Evolutionary conservation across 2,888 invertebrate species (phyloP), one percentile per base, ranked within the genome.

Genomic region (Rhagophthalmus giganteus): DNA sequence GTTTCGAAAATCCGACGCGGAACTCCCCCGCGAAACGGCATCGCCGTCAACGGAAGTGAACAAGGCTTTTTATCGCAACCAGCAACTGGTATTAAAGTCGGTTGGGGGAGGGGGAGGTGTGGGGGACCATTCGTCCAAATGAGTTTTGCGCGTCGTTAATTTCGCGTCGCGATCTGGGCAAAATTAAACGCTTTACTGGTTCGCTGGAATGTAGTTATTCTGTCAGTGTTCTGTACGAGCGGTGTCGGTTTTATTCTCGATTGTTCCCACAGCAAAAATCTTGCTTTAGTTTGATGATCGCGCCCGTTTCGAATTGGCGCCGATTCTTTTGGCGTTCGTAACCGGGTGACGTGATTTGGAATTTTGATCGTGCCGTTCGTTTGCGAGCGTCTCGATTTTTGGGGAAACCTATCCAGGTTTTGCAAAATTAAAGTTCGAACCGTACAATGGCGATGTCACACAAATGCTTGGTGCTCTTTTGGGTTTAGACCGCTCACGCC

Each of bases 41-140:
- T 53, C 62, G 48, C 35, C 50, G 48, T 50, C 62, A 59, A 61
- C 69, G 69, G 70, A 70, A 68, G 68, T 67, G 64, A 64, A 61
- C 70, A 70, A 69, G 70, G 69, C 62, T 70, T 70, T 70, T 70
- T 70, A 67, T 67, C 67, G 64, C 65, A 64, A 63, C 65, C n/a
- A 54, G 65, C 65, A 60, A 60, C 61, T 60, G 61, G 65, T 64
- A 65, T 64, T 67, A 65, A 66, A 67, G 62, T 61, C n/a, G n/a
- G n/a, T n/a, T n/a, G n/a, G n/a, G n/a, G n/a, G n/a, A n/a, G n/a
- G n/a, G n/a, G n/a, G n/a, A n/a, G n/a, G n/a, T n/a, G n/a, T n/a
- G n/a, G n/a, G 54, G 63, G 55, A 55, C 55, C 58, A 57, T 48
- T 33, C 47, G 62, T 40, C 61, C 67, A 65, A 51, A 52, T 50